Conservation (phyloP, 2,113 vertebrate genomes). For the Myodes glareolus region DNA sequence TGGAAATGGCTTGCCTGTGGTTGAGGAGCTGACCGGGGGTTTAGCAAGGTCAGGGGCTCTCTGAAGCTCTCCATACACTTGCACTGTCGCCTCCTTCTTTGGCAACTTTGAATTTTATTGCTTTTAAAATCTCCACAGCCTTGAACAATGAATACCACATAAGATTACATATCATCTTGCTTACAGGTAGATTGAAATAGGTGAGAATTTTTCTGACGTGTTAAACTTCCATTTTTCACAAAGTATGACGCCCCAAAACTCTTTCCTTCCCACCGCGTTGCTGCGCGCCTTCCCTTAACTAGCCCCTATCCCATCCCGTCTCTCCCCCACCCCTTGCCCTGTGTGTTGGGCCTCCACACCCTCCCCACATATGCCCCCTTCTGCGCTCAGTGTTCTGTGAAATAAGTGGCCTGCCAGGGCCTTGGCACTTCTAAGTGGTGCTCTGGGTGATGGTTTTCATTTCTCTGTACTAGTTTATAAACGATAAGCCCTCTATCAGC, state of each 20-base stretch:
- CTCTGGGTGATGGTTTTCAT: conserved; percentile 56
- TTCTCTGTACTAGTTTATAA: conserved; percentile 73
- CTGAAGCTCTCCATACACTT: background rate
- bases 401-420: conserved; percentile 20
- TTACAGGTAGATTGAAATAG: background rate
- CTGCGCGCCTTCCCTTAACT: no score
- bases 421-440: conserved; percentile 52
- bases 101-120: background rate
- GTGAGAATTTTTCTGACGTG: background rate
- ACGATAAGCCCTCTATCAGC: conserved; percentile 71
- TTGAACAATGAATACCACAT: background rate
- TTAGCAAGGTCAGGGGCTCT: background rate
- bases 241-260: background rate
- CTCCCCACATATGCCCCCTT: background rate
- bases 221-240: conserved; percentile 17
- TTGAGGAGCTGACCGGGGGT: background rate
- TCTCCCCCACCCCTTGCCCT: no score
- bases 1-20: background rate
- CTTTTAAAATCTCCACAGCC: conserved; percentile 26
- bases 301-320: no score
- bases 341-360: no score
- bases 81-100: background rate
- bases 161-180: conserved; percentile 1
- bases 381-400: background rate
- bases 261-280: no score